A percentile compares a stretch with the other conserved stretches of the same genome.
phyloP scores from a whole-genome alignment of 2,113 vertebrate genomes.

The Hyaena hyaena region DNA sequence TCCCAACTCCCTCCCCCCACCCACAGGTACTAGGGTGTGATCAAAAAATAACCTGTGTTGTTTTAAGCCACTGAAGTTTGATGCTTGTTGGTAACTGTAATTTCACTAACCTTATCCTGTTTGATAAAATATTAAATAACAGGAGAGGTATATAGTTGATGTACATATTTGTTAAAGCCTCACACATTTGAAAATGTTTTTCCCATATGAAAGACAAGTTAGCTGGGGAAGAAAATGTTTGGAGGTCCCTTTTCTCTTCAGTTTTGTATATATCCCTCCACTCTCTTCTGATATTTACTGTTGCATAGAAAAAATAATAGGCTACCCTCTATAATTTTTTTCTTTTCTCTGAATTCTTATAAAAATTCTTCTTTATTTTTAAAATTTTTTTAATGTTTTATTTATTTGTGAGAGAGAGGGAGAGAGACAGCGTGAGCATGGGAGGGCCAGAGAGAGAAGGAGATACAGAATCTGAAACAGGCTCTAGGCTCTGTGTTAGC shows the following conservation, averaged over 20 bases:
- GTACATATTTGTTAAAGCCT: neutral
- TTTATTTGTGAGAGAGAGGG: too few relatives aligned
- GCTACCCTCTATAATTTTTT: neutral
- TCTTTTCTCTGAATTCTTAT: neutral
- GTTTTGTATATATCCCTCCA: neutral
- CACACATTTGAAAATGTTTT: neutral
- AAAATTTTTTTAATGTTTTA: too few relatives aligned
- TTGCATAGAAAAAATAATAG: conserved; percentile 8
- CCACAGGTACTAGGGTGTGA: neutral
- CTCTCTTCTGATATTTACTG: neutral
- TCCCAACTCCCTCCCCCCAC: neutral
- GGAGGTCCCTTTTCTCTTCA: neutral
- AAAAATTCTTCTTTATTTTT: neutral
- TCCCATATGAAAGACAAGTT: neutral
- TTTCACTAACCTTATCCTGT: neutral
- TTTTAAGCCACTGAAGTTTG: neutral
- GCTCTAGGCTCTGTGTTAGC: too few relatives aligned
- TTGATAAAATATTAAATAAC: neutral
- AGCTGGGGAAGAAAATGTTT: neutral
- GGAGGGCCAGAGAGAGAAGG: too few relatives aligned
- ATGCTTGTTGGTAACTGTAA: neutral
- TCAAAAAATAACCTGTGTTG: neutral
- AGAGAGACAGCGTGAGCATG: too few relatives aligned
- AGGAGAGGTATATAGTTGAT: neutral
- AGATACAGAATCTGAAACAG: too few relatives aligned